A percentile compares a stretch with the other conserved stretches of the same genome.
Conservation (phyloP, 1,140 invertebrate species). For the Choristoneura fumiferana region DNA sequence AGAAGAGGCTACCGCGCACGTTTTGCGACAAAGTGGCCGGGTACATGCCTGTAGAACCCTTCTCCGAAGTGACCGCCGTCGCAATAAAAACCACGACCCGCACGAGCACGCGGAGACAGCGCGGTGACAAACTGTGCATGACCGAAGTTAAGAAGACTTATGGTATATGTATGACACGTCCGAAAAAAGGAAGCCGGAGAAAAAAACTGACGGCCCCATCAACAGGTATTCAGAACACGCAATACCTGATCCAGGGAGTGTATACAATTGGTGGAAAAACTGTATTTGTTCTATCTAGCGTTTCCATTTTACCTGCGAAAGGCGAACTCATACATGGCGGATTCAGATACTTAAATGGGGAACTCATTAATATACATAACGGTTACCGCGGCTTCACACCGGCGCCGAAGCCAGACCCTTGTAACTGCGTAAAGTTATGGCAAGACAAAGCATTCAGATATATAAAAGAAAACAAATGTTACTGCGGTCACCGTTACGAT, state of each 20-base stretch:
- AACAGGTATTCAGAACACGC: slow-evolving; percentile 53
- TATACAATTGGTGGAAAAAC: slow-evolving; percentile 42
- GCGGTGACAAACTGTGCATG: slow-evolving; percentile 43
- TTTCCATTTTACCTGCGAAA: slow-evolving; percentile 46
- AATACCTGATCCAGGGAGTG: slow-evolving; percentile 59
- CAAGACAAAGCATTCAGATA: slow-evolving; percentile 51
- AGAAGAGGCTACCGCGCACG: slow-evolving; percentile 44
- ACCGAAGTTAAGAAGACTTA: slow-evolving; percentile 54
- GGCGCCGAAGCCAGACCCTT: slow-evolving; percentile 48
- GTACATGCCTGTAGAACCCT: slow-evolving; percentile 41
- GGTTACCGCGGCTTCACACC: slow-evolving; percentile 48
- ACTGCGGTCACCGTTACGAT: slow-evolving; percentile 60
- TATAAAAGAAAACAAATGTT: slow-evolving; percentile 54
- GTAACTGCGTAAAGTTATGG: slow-evolving; percentile 60
- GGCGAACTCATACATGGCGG: slow-evolving; percentile 65
- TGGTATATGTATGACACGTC: slow-evolving; percentile 35
- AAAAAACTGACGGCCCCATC: slow-evolving; percentile 47
- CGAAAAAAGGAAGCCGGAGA: slow-evolving; percentile 36
- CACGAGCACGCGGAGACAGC: slow-evolving; percentile 31
- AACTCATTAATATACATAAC: slow-evolving; percentile 55
- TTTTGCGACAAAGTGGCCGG: slow-evolving; percentile 60
- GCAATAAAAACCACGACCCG: slow-evolving; percentile 42
- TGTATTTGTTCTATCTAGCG: slow-evolving; percentile 46
- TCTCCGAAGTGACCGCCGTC: slow-evolving; percentile 41
- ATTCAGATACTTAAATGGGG: slow-evolving; percentile 34